Base-by-base conservation (phyloP, 2,888 invertebrate species). In the Lochmaea capreae region DNA sequence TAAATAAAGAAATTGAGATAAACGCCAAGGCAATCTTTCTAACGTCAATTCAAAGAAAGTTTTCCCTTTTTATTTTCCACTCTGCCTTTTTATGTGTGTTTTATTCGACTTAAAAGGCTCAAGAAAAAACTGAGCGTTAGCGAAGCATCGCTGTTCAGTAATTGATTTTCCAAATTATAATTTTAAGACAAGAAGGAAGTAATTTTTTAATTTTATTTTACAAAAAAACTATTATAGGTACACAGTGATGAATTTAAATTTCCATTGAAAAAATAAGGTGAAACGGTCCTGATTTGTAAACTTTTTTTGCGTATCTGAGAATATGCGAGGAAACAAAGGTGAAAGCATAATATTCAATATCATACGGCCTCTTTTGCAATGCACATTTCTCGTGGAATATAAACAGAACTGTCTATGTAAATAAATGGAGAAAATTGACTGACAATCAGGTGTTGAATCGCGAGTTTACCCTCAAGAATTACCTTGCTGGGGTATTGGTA, bases 111-210 rank as follows among this genome's bases (percentile, higher is more conserved):
- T 69, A 59, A 73, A 70, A 75, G 77, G 71, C 71, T 72, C 66
- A 52, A 71, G 59, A 69, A 76, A 67, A 73, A 71, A 68, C 58
- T 43, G 76, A 66, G 52, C 70, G 63, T 73, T 76, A 79, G 78
- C 76, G 73, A 75, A 71, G 78, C 79, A 77, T 79, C 76, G 78
- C 66, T 77, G 62, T 72, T 76, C 65, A 74, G 77, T 79, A 81
- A 82, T 80, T 81, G 80, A 82, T 81, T 82, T 78, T 79, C 71
- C 79, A 77, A 80, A 78, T 75, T 77, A 80, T 80, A 80, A 79
- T 75, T 54, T 75, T 49, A 58, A 59, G 73, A 70, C 75, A 66
- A 59, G 65, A 63, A 11, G 77, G 77, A 67, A 67, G 75, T 70
- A 62, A 75, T 65, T 73, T 77, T 77, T 75, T 75, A 75, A 77